phyloP scores from a whole-genome alignment of 2,888 invertebrate genomes.

The Macrophya annulata region DNA sequence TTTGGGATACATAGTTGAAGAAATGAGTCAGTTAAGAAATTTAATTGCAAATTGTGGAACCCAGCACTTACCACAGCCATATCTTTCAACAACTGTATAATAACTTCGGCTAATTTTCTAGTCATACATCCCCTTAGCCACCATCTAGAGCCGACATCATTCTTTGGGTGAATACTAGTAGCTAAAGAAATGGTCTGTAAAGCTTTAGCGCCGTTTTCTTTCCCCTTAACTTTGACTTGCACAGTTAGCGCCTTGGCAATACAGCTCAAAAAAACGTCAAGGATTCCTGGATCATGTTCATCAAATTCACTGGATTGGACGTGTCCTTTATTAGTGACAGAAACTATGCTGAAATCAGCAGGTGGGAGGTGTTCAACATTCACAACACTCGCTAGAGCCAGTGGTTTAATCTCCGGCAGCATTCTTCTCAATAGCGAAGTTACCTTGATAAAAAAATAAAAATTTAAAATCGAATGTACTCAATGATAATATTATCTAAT shows the following conservation, averaged over 20 bases:
- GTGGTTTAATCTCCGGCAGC: constrained; percentile 94
- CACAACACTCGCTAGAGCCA: constrained; percentile 89
- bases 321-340: constrained; percentile 81
- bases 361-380: constrained; percentile 88
- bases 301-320: constrained; percentile 80
- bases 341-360: constrained; percentile 88
- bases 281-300: constrained; percentile 85
- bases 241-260: constrained; percentile 95
- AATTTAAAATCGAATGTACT: not conserved
- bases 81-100: constrained; percentile 93
- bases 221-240: constrained; percentile 91
- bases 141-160: constrained; percentile 85
- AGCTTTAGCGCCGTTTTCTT: constrained; percentile 80
- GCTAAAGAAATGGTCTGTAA: constrained; percentile 82
- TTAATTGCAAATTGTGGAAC: not conserved
- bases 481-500: not conserved
- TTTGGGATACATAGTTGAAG: not conserved
- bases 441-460: constrained; percentile 81
- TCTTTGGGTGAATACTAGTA: constrained; percentile 83
- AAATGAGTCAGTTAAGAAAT: constrained; percentile 6
- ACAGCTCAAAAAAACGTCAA: constrained; percentile 95
- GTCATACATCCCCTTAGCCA: constrained; percentile 93
- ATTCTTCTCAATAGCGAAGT: constrained; percentile 93
- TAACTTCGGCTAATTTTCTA: constrained; percentile 92
- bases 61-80: constrained; percentile 90